These are phyloP conservation scores for Orthonychiurus folsomi DNA, from an alignment of 2,888 invertebrate species.

Conservation along the genomic window DNA sequence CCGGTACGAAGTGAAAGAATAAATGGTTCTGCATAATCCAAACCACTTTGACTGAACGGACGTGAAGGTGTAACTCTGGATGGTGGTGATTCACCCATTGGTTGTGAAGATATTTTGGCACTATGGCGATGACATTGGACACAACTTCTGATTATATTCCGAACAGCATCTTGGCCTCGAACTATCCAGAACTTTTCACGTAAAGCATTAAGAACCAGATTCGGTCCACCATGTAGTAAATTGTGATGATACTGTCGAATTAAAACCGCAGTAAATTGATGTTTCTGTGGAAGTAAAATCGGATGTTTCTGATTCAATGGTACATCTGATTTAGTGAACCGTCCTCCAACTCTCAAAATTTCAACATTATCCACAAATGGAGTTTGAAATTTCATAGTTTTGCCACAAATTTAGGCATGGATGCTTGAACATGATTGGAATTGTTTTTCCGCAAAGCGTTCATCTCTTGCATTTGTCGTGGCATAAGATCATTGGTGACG, in stretches of 20 bases:
- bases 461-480: too few species aligned
- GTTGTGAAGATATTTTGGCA: not conserved
- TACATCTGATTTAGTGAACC: not conserved
- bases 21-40: conserved; percentile 4
- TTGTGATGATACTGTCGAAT: not conserved
- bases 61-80: not conserved
- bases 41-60: not conserved
- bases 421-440: too few species aligned
- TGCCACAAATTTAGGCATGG: too few species aligned
- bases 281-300: not conserved
- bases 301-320: not conserved
- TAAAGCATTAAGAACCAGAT: not conserved
- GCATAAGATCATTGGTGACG: too few species aligned
- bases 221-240: not conserved
- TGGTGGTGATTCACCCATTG: conserved; percentile 2
- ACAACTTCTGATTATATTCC: not conserved
- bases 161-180: not conserved
- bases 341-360: not conserved
- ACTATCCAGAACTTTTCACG: not conserved
- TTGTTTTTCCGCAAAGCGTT: too few species aligned
- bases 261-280: not conserved
- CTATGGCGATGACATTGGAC: not conserved
- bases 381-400: too few species aligned
- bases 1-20: not conserved
- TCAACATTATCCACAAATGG: not conserved